Evolutionary conservation across 2,797 vertebrate genomes (phyloP), one percentile per base, ranked within the genome.

Genomic region (Notolabrus celidotus): DNA sequence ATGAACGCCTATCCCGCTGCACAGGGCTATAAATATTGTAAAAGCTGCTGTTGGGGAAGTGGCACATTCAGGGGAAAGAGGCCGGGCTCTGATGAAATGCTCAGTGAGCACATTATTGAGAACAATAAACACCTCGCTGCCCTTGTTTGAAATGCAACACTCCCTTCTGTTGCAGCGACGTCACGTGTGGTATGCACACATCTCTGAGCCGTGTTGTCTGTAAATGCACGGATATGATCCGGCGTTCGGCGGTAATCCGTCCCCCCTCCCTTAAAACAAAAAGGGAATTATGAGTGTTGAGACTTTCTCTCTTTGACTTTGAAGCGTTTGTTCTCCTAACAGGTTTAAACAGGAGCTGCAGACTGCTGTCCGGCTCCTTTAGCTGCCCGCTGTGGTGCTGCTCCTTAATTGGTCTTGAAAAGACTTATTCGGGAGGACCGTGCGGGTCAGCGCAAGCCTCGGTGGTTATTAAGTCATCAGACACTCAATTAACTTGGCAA

Each of bases 401-500:
- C 53, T 53, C 3, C 62, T 81, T 85, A 90, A 92, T 92, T 88
- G 87, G 82, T 83, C 74, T 80, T 82, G 77, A 89, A 84, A 85
- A 68, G 81, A 85, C 79, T 76, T 53, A 61, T 82, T 81, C 38
- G 67, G 71, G 17, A 4, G 39, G 70, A 77, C 25, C 2, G 56
- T 9, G 19, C 78, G 70, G 85, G 88, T 86, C 87, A 76, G 55
- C 66, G 62, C 55, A n/a, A 64, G 84, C 78, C 79, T 68, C 47
- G n/a, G 61, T 29, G 54, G 81, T 53, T 83, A 73, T 80, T 51
- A 71, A 86, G 68, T 85, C 76, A 79, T 83, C 79, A 86, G 71
- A 55, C 77, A 66, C 75, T 83, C 77, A 83, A 88, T 89, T 89
- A 86, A 81, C 78, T 73, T 33, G 22, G 59, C 47, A 53, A n/a